Percentiles rank a stretch among this genome's conserved stretches.
phyloP scores from a whole-genome alignment of 2,797 vertebrate species.

The Pelodytes ibericus region DNA sequence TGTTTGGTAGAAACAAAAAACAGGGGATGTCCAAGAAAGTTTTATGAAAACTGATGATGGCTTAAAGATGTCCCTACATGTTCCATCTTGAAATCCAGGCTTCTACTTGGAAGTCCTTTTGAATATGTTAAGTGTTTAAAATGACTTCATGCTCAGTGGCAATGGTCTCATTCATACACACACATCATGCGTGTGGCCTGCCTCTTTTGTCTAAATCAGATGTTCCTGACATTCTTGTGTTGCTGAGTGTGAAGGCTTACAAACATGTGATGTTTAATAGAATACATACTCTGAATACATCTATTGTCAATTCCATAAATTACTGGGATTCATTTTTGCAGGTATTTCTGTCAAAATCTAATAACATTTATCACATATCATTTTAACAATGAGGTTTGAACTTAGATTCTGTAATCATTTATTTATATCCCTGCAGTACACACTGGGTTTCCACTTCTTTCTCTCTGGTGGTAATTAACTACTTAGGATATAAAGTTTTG shows the following conservation, averaged over 20 bases:
- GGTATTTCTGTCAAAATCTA: too few species aligned
- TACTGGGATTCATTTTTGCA: too few species aligned
- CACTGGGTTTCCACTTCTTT: too few species aligned
- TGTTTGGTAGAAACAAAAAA: too few species aligned
- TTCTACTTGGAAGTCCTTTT: slow-evolving; percentile 20
- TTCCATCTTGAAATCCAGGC: slow-evolving; percentile 25
- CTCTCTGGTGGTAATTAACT: too few species aligned
- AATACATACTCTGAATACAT: not conserved
- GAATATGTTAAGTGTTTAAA: slow-evolving; percentile 35
- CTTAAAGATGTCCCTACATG: slow-evolving; percentile 15
- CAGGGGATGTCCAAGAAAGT: too few species aligned
- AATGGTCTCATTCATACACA: slow-evolving; percentile 42
- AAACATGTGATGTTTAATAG: slow-evolving; percentile 6
- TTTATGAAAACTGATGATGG: not conserved
- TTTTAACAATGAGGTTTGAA: too few species aligned
- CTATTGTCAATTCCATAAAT: too few species aligned
- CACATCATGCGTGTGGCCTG: slow-evolving; percentile 31
- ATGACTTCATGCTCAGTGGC: slow-evolving; percentile 45
- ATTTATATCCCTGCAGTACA: too few species aligned
- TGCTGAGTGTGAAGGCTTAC: not conserved
- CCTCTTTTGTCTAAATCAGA: slow-evolving; percentile 17
- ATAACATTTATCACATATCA: too few species aligned
- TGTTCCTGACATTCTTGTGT: slow-evolving; percentile 22
- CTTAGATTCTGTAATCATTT: too few species aligned
- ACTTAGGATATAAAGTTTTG: too few species aligned